Conservation (phyloP, 1,140 invertebrate species). For the roundworm (Caenorhabditis elegans) region DNA sequence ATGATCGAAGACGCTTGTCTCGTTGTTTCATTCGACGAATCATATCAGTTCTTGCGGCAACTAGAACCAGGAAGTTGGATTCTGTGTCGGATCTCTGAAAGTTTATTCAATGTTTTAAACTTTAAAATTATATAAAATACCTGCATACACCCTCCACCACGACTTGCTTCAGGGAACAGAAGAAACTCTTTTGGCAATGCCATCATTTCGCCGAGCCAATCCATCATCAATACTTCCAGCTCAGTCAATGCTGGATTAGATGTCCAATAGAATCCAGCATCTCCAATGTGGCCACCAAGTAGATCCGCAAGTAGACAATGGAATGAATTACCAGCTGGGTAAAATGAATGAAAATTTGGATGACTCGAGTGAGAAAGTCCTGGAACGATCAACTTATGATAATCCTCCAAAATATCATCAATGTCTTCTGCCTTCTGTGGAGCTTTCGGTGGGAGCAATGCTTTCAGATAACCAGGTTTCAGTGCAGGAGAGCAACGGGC, state of each 20-base stretch:
- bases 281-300: not conserved
- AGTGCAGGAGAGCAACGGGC: not conserved
- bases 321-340: not conserved
- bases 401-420: not conserved
- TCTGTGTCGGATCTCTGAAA: slow-evolving; percentile 8
- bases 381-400: not conserved
- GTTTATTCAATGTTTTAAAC: not conserved
- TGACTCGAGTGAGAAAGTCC: slow-evolving; percentile 10
- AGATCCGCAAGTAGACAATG: slow-evolving; percentile 19
- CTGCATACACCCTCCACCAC: slow-evolving; percentile 2
- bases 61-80: not conserved
- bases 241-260: not conserved
- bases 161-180: not conserved
- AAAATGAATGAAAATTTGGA: slow-evolving; percentile 10
- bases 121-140: too few relatives aligned
- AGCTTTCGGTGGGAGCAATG: not conserved
- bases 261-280: slow-evolving; percentile 21
- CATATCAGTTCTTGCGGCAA: slow-evolving; percentile 14
- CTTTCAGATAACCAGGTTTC: slow-evolving; percentile 8
- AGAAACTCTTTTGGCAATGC: slow-evolving; percentile 12
- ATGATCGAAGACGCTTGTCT: not conserved
- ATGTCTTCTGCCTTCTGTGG: slow-evolving; percentile 5
- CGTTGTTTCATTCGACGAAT: slow-evolving; percentile 19
- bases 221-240: slow-evolving; percentile 5
- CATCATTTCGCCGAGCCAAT: slow-evolving; percentile 28